These are phyloP conservation scores for Macquaria australasica DNA, from an alignment of 2,113 vertebrate genomes.

Conservation along the genomic window DNA sequence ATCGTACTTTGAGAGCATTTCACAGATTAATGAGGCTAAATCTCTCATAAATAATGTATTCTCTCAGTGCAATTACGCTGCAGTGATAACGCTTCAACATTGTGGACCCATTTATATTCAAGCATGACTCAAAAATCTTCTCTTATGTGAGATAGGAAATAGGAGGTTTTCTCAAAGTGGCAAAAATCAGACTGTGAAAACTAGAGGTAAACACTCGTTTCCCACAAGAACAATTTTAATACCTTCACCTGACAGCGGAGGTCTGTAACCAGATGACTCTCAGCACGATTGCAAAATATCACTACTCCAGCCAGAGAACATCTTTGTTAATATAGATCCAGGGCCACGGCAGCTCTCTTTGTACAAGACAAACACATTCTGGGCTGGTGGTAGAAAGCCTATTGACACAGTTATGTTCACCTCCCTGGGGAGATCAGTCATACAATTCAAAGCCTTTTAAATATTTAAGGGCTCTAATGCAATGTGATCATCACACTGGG, in stretches of 20 bases:
- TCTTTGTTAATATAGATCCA: conserved; percentile 61
- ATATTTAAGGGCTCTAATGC: conserved; percentile 57
- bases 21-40: conserved; percentile 78
- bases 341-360: conserved; percentile 39
- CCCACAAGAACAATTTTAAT: conserved; percentile 1
- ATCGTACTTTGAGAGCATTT: conserved; percentile 57
- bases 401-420: conserved; percentile 64
- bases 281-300: conserved; percentile 20
- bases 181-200: conserved; percentile 29
- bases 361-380: conserved; percentile 62
- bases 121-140: conserved; percentile 3
- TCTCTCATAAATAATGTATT: conserved; percentile 76
- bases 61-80: conserved; percentile 58
- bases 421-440: conserved; percentile 34
- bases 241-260: conserved; percentile 7
- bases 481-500: conserved; percentile 18
- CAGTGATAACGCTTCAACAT: conserved; percentile 56
- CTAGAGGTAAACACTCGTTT: conserved; percentile 24
- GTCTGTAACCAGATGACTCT: conserved; percentile 30
- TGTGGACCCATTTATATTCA: conserved; percentile 24
- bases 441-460: conserved; percentile 54
- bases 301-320: conserved; percentile 40
- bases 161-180: neutral
- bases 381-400: conserved; percentile 40
- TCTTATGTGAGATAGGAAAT: neutral